These are phyloP conservation scores for Cryptophagus acutangulus DNA, from an alignment of 2,888 invertebrate genomes.

Conservation along the genomic window DNA sequence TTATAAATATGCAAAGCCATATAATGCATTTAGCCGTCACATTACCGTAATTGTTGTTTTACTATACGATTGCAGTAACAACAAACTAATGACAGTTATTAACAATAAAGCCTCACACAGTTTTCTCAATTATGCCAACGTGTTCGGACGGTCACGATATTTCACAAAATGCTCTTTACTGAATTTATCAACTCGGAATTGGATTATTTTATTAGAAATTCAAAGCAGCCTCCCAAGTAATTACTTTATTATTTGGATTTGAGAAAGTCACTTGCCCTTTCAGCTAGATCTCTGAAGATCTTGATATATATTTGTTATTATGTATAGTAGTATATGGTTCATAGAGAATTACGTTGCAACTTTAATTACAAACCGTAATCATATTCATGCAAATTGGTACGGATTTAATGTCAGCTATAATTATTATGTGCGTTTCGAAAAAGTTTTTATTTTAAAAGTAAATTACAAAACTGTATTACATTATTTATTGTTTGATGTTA, in stretches of 20 bases:
- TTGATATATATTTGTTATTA: no score
- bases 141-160: slow-evolving; percentile 4
- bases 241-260: not conserved
- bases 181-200: slow-evolving; percentile 6
- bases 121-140: slow-evolving; percentile 1
- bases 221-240: slow-evolving; percentile 1
- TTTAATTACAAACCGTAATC: no score
- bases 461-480: no score
- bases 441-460: no score
- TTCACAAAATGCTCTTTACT: slow-evolving; percentile 5
- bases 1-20: slow-evolving; percentile 6
- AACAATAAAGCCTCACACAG: not conserved
- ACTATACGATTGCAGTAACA: not conserved
- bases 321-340: no score
- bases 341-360: no score
- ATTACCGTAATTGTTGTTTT: slow-evolving; percentile 12
- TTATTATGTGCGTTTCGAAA: no score
- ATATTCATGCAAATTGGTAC: no score
- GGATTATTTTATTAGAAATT: slow-evolving; percentile 2
- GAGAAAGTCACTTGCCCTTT: slow-evolving; percentile 2
- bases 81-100: slow-evolving; percentile 1
- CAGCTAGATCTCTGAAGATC: no score
- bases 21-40: slow-evolving; percentile 13
- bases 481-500: no score
- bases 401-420: no score